Conservation (phyloP, 2,888 invertebrate genomes). For the Pogonocherus hispidulus region DNA sequence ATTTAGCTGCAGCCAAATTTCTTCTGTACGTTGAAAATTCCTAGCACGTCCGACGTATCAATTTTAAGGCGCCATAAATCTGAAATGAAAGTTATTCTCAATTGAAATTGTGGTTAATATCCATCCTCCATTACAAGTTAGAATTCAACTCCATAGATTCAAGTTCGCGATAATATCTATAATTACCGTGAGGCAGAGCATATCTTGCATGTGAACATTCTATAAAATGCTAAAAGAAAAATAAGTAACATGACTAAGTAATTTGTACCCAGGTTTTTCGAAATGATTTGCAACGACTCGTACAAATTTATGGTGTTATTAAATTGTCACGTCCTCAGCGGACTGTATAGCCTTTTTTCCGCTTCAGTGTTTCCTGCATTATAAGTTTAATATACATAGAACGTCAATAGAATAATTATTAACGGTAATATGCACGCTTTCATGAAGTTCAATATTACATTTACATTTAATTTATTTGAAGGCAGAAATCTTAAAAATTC, state of each 20-base stretch:
- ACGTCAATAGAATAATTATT: not conserved
- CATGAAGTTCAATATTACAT: too few species aligned
- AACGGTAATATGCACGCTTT: not conserved
- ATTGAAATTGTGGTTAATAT: constrained; percentile 52
- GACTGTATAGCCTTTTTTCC: not conserved
- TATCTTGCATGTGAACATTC: constrained; percentile 41
- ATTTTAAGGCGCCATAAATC: constrained; percentile 50
- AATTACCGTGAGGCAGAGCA: constrained; percentile 46
- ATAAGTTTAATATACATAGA: not conserved
- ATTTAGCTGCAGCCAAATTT: constrained; percentile 6
- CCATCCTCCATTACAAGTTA: constrained; percentile 50
- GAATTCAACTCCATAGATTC: constrained; percentile 46
- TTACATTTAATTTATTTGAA: too few species aligned
- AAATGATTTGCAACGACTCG: constrained; percentile 16
- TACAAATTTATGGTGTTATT: constrained; percentile 19
- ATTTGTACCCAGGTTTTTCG: constrained; percentile 26
- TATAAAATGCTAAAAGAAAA: constrained; percentile 37
- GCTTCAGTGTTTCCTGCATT: constrained; percentile 6
- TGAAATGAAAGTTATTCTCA: constrained; percentile 46
- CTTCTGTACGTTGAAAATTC: constrained; percentile 37
- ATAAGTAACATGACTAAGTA: constrained; percentile 20
- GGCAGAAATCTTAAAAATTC: too few species aligned
- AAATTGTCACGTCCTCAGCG: constrained; percentile 14
- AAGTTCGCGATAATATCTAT: constrained; percentile 50
- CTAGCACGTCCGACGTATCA: constrained; percentile 47